Evolutionary conservation across 1,140 invertebrate species (phyloP), one percentile per base, ranked within the genome.

Genomic region (Hesperophylax magnus): DNA sequence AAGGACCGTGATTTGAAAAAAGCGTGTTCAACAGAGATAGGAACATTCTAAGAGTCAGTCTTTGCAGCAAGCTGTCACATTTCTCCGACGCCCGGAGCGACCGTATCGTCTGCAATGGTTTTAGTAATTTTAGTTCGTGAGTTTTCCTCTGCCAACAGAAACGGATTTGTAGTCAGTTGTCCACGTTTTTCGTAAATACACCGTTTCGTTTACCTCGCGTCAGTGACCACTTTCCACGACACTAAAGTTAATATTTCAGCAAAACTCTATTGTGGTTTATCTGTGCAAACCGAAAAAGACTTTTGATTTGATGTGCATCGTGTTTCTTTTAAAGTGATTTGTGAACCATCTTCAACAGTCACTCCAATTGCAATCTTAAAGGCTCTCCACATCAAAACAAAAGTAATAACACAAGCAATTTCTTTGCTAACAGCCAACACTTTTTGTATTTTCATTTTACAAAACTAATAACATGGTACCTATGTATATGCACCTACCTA

Each of bases 21-120:
- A 6, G 27, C 39, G 6, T 47, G 72, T 39, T 34, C 9, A 34
- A 60, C 17, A 39, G 34, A 39, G 72, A 76, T 22, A 72, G 54
- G 18, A 39, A 60, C 34, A 76, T 76, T 60, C 56, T 60, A 72
- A 53, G 18, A 72, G 69, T 34, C 18, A 1, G 54, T 60, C 54
- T 58, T 76, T 60, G 24, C 53, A 60, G 34, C 39, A 17, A 27
- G 22, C 71, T 75, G 71, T 75, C 56, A 76, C 72, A 76, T 76
- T 76, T 58, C 54, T 76, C 56, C 54, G 72, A 58, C 72, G 72
- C 54, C 31, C 54, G 72, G 5, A 60, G 72, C 71, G 71, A 20
- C 24, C 11, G 65, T 39, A 69, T 54, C 69, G 69, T 72, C 52
- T 53, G 47, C 11, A 22, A 24, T 61, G n/a, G 20, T 15, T 20